Evolutionary conservation across 37 sponge, comb jelly and placozoan species (phyloP).

Genomic region (Ianthella basta): DNA sequence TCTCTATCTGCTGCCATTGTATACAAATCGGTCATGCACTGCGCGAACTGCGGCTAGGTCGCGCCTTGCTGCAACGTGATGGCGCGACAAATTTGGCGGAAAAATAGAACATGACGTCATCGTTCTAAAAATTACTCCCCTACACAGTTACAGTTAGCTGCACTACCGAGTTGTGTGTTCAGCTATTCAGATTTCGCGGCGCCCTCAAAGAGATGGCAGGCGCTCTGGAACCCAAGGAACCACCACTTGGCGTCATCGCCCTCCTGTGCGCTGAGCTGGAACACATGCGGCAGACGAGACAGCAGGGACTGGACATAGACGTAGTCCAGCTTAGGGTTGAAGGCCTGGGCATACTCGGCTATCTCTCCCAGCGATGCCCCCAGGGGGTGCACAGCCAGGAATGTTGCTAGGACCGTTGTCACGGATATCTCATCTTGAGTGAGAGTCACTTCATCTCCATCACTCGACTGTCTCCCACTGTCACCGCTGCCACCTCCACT

Average conservation of each 20-base stretch:
- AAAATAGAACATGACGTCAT: no score
- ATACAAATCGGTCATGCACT: no score
- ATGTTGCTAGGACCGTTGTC: slow-evolving; percentile 61
- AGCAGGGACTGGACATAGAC: slow-evolving; percentile 73
- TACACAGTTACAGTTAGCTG: no score
- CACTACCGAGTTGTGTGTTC: no score
- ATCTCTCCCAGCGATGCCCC: slow-evolving; percentile 77
- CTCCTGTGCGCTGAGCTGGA: slow-evolving; percentile 53
- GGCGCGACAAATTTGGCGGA: no score
- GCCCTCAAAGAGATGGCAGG: not conserved
- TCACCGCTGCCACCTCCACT: no score
- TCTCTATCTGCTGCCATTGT: not conserved
- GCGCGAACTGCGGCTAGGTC: no score
- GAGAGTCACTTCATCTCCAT: slow-evolving; percentile 22
- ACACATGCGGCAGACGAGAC: slow-evolving; percentile 63
- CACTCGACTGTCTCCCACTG: not conserved
- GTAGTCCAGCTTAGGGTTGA: slow-evolving; percentile 56
- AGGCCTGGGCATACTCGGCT: slow-evolving; percentile 59
- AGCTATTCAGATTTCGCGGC: not conserved
- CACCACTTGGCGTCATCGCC: slow-evolving; percentile 65
- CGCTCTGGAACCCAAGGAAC: slow-evolving; percentile 86
- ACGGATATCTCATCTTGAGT: slow-evolving; percentile 75
- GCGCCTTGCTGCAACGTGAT: no score
- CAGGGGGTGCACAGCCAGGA: slow-evolving; percentile 82
- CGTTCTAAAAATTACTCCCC: no score